phyloP scores from a whole-genome alignment of 2,113 vertebrate genomes.

The Isichthys henryi region DNA sequence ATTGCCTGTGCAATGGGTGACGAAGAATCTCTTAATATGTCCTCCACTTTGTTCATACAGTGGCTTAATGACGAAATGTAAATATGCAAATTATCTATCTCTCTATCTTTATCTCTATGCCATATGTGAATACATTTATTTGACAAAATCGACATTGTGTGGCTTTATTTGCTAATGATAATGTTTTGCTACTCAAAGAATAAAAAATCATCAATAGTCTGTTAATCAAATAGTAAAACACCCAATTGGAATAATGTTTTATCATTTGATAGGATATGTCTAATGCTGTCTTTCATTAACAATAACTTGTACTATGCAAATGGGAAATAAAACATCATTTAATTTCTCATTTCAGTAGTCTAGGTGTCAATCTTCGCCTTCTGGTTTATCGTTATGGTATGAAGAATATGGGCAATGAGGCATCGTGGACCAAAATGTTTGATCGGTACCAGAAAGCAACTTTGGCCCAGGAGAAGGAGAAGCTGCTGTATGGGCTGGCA shows the following conservation, averaged over 20 bases:
- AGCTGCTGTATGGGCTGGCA: slow-evolving; percentile 85
- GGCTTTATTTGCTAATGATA: background rate
- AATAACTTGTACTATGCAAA: background rate
- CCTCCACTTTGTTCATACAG: slow-evolving; percentile 58
- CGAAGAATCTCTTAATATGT: slow-evolving; percentile 45
- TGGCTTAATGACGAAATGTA: slow-evolving; percentile 64
- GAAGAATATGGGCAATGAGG: slow-evolving; percentile 63
- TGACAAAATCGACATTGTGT: background rate
- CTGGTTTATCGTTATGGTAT: slow-evolving; percentile 89
- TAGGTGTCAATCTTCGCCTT: slow-evolving; percentile 78
- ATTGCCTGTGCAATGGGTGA: slow-evolving; percentile 78
- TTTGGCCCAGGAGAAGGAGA: slow-evolving; percentile 94
- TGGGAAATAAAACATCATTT: background rate
- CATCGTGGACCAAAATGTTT: slow-evolving; percentile 75
- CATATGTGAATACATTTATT: background rate
- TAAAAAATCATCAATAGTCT: background rate
- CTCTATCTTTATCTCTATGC: too few species aligned
- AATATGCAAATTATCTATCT: background rate
- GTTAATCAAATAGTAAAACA: background rate
- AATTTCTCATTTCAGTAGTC: slow-evolving; percentile 45
- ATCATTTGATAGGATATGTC: background rate
- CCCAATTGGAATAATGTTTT: background rate
- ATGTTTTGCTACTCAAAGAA: background rate
- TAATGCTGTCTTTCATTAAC: background rate
- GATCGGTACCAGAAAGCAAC: slow-evolving; percentile 60